A percentile compares a stretch with the other conserved stretches of the same genome.
Evolutionary conservation across 2,797 vertebrate genomes (phyloP).

Genomic region (Manis pentadactyla): DNA sequence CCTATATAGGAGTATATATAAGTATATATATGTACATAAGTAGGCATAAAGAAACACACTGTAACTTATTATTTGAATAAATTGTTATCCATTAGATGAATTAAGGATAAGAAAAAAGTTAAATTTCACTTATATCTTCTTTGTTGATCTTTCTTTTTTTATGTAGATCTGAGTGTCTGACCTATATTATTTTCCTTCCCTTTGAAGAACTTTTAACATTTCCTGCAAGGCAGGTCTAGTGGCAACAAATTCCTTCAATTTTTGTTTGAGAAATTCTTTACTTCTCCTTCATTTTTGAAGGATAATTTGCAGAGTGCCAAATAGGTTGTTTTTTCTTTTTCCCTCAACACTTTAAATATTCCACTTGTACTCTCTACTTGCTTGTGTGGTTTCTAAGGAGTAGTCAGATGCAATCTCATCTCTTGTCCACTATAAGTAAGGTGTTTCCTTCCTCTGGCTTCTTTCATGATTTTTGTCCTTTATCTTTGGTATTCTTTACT

Average conservation of each 20-base stretch:
- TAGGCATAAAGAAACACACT: neutral
- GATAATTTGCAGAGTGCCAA: too few relatives aligned
- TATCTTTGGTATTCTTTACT: neutral
- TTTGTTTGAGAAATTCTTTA: too few relatives aligned
- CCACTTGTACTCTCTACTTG: neutral
- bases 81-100: neutral
- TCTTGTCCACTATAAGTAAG: neutral
- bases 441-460: neutral
- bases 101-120: neutral
- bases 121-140: neutral
- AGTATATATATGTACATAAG: neutral
- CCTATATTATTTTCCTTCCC: too few relatives aligned
- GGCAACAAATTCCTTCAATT: too few relatives aligned
- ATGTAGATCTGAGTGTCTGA: neutral
- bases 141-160: neutral
- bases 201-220: too few relatives aligned
- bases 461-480: neutral
- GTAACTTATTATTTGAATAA: neutral
- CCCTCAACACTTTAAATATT: neutral
- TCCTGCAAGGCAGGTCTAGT: too few relatives aligned
- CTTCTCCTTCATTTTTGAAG: too few relatives aligned
- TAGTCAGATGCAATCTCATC: neutral
- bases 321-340: too few relatives aligned
- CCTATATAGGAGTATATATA: neutral
- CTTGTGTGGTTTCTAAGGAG: neutral